Evolutionary conservation across 2,797 vertebrate species (phyloP).

Genomic region (Basileuterus tristriatus): DNA sequence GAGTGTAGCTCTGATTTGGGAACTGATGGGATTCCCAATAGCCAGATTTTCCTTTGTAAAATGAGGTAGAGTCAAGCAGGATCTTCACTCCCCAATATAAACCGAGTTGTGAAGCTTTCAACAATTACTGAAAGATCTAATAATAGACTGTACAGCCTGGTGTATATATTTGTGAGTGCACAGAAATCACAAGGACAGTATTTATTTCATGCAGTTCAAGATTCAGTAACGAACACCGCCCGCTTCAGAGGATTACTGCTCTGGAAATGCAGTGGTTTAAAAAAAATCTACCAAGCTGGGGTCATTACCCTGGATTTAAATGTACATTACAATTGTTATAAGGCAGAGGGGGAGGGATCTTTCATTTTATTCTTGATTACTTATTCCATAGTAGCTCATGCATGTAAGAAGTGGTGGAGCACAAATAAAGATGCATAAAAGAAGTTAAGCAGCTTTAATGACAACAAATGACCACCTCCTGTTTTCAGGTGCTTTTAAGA

Average conservation of each 20-base stretch:
- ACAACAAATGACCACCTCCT: constrained; percentile 66
- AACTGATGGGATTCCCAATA: background rate
- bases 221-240: background rate
- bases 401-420: constrained; percentile 43
- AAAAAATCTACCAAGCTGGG: background rate
- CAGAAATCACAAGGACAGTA: background rate
- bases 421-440: constrained; percentile 56
- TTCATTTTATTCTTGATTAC: constrained; percentile 44
- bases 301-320: constrained; percentile 60
- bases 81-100: background rate
- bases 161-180: background rate
- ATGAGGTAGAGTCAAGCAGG: background rate
- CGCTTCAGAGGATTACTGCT: constrained; percentile 14
- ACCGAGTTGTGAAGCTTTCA: background rate
- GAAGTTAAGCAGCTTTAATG: constrained; percentile 64
- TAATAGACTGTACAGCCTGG: background rate
- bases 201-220: background rate
- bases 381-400: constrained; percentile 53
- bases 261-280: background rate
- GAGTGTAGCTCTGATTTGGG: background rate
- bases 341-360: constrained; percentile 13
- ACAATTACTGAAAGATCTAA: background rate
- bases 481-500: constrained; percentile 70
- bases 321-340: constrained; percentile 46
- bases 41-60: background rate